Conservation (phyloP, 2,113 vertebrate genomes). For the Polypterus bichir region DNA sequence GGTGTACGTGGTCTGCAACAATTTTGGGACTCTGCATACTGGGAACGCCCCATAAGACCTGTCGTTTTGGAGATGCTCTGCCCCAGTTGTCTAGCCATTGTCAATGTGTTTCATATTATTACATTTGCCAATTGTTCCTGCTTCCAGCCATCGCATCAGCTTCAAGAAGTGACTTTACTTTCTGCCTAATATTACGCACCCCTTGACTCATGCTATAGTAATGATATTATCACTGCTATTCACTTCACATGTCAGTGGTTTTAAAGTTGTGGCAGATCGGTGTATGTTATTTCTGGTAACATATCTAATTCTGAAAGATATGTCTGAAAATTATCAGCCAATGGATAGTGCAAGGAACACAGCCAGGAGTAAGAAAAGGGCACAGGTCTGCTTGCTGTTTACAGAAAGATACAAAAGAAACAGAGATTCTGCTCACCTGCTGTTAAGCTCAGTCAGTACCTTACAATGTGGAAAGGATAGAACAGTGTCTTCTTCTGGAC, state of each 20-base stretch:
- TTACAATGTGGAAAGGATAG: conserved; percentile 4
- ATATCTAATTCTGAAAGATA: conserved; percentile 8
- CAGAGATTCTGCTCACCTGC: neutral
- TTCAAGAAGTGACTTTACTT: no score
- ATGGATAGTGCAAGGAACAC: neutral
- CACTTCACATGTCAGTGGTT: neutral
- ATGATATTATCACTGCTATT: neutral
- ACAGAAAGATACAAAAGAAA: conserved; percentile 6
- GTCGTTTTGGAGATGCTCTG: no score
- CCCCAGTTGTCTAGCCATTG: no score
- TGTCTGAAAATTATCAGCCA: neutral
- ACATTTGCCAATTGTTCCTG: no score
- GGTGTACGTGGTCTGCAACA: no score
- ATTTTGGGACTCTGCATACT: no score
- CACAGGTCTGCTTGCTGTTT: neutral
- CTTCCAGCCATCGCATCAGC: no score
- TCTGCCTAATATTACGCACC: no score
- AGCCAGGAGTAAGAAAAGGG: neutral
- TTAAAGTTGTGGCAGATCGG: neutral
- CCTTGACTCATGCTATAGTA: no score
- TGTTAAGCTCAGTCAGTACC: conserved; percentile 2
- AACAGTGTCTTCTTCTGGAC: conserved; percentile 6
- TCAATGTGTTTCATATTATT: no score
- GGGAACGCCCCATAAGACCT: no score
- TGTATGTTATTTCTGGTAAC: neutral